Base-by-base conservation (phyloP, 2,888 invertebrate genomes). In the Macaria liturata region DNA sequence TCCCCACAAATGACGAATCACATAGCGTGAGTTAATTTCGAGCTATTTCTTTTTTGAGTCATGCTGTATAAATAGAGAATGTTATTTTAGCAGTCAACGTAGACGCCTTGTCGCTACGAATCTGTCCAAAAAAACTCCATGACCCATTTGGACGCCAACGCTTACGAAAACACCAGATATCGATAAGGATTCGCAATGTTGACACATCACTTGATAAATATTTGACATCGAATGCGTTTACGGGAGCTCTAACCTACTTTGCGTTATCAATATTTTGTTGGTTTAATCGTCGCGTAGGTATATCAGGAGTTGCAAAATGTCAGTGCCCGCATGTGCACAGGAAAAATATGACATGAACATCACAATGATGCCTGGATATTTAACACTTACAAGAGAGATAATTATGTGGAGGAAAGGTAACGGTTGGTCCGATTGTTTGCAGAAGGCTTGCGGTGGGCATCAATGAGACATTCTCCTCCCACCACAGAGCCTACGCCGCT, bases 231-330 rank as follows among this genome's bases (percentile, higher is more conserved):
- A 79, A 81, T 80, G 79, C 75, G 72, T 77, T 82, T 49, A 85
- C 83, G 76, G 88, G 83, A 84, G 84, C 85, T 88, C 85, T 88
- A 88, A 88, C 90, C 91, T 88, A 91, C 80, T 80, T 79, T 55
- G 60, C 64, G 76, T 83, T 91, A 91, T 91, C 90, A 76, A 75
- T 84, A 81, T 88, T 20, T 87, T 86, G 79, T 7, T 37, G 34
- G 5, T 80, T 83, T 86, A 83, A 88, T 84, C 78, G 76, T 70
- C 56, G 57, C 53, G 54, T 37, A 37, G 34, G 34, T 65, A 63
- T 56, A 20, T 59, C 61, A 54, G 55, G 59, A 59, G 57, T 76
- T 86, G 82, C 86, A 81, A 87, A 87, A 86, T 81, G 75, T 78
- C 75, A 70, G 69, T 68, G 64, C 66, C 62, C 63, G 66, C 63